These are phyloP conservation scores for Sphaeridia pumilis DNA, from an alignment of 2,888 invertebrate species.

Conservation along the genomic window DNA sequence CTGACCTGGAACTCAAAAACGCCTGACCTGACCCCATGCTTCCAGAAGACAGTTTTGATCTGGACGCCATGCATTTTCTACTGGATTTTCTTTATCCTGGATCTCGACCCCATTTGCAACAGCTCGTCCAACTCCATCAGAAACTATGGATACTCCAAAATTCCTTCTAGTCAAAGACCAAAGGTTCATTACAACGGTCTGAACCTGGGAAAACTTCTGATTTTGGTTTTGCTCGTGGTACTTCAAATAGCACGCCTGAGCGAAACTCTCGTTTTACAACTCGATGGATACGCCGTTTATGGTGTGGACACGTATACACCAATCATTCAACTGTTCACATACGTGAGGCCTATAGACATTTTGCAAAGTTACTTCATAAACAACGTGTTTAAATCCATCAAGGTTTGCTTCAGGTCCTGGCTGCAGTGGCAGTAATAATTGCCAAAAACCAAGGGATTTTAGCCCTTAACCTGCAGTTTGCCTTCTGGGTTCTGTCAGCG, in stretches of 20 bases:
- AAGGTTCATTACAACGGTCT: conserved; percentile 62
- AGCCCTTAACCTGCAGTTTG: conserved; percentile 44
- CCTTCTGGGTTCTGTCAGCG: conserved; percentile 44
- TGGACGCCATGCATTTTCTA: conserved; percentile 80
- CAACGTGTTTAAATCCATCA: too few relatives aligned
- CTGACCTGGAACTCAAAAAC: conserved; percentile 66
- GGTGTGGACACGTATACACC: conserved; percentile 45
- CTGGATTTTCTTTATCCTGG: conserved; percentile 62
- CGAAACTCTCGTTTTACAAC: background rate
- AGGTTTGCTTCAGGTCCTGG: background rate
- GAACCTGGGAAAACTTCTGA: conserved; percentile 54
- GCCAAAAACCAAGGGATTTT: conserved; percentile 42
- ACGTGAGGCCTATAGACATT: conserved; percentile 54
- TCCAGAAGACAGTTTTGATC: conserved; percentile 76
- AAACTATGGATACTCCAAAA: background rate
- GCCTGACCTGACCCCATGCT: conserved; percentile 79
- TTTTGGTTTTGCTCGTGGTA: background rate
- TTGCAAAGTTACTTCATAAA: too few relatives aligned
- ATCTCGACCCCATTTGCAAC: conserved; percentile 44
- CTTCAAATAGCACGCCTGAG: background rate
- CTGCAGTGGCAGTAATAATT: background rate
- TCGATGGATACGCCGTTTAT: background rate
- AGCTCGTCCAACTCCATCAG: too few relatives aligned
- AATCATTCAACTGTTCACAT: conserved; percentile 57
- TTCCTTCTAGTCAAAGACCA: conserved; percentile 46